Base-by-base conservation (phyloP, 1,140 invertebrate species). In the Aethina tumida region DNA sequence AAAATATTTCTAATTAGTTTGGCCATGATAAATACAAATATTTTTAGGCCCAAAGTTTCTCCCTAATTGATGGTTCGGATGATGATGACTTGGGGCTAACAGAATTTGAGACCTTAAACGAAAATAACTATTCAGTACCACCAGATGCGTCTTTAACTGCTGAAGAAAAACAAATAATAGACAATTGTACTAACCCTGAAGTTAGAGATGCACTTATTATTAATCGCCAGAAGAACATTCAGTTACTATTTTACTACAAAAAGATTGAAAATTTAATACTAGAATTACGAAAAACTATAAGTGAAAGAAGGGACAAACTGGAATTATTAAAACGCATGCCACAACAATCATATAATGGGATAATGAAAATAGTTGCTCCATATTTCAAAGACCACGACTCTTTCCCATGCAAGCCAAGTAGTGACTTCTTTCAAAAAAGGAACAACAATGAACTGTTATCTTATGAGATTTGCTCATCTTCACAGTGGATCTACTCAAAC, bases 321-420 rank as follows among this genome's bases (percentile, higher is more conserved):
- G 32, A 43, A 34, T 20, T 22, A 28, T 27, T 14, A 21, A 22
- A 15, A n/a, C 5, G 7, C 14, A 17, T 34, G 22, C n/a, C n/a
- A n/a, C n/a, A n/a, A n/a, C n/a, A n/a, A n/a, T n/a, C n/a, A n/a
- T 14, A 10, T 13, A n/a, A 28, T 28, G 35, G 24, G 26, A 36
- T 47, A 2, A 49, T 47, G 47, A 39, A 47, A 38, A 21, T 59
- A 12, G 59, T 52, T 3, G 49, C 45, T 5, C 59, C 59, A 8
- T 62, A 54, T 51, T 62, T 60, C 42, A 62, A 62, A 45, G 47
- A 49, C 32, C 39, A 32, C 13, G 24, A 49, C 21, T 37, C 50
- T 25, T 59, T 46, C 50, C 38, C 43, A 10, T 48, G 49, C 27
- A 50, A 50, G 3, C 37, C 41, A 16, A 62, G 60, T 44, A 12